Percentiles rank a stretch among this genome's conserved stretches.
phyloP scores from a whole-genome alignment of 1,140 invertebrate genomes.

The Neodiprion virginianus region DNA sequence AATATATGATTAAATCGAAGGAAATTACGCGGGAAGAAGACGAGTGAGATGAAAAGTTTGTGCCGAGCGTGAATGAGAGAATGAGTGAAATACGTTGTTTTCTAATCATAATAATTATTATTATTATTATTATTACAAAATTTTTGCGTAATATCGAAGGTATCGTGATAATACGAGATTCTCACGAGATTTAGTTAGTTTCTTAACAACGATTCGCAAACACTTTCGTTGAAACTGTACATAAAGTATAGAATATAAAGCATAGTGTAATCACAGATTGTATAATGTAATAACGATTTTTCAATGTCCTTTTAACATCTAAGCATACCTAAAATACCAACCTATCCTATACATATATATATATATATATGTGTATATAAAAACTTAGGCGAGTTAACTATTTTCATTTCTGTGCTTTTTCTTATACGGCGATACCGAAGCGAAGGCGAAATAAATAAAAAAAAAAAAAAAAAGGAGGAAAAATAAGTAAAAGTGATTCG shows the following conservation, averaged over 20 bases:
- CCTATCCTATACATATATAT: not conserved
- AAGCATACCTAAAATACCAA: slow-evolving; percentile 53
- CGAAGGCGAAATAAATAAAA: slow-evolving; percentile 26
- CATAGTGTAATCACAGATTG: slow-evolving; percentile 44
- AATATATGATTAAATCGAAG: no score
- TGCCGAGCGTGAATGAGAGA: not conserved
- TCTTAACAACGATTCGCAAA: slow-evolving; percentile 51
- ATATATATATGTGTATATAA: not conserved
- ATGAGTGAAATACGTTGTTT: not conserved
- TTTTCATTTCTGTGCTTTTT: slow-evolving; percentile 53
- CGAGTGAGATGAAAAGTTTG: not conserved
- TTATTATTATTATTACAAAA: not conserved
- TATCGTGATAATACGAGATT: not conserved
- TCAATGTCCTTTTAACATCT: slow-evolving; percentile 62
- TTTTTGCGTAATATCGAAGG: not conserved
- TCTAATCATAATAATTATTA: no score
- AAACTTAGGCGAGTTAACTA: not conserved
- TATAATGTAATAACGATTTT: slow-evolving; percentile 46
- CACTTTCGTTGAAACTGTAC: not conserved
- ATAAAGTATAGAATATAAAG: slow-evolving; percentile 31
- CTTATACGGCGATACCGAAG: slow-evolving; percentile 33
- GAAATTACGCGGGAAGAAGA: not conserved
- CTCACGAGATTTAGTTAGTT: slow-evolving; percentile 38
- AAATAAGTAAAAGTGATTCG: not conserved
- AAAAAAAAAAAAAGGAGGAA: slow-evolving; percentile 15